Evolutionary conservation across 2,888 invertebrate species (phyloP).

Genomic region (Sinodicranocentrus sp.): DNA sequence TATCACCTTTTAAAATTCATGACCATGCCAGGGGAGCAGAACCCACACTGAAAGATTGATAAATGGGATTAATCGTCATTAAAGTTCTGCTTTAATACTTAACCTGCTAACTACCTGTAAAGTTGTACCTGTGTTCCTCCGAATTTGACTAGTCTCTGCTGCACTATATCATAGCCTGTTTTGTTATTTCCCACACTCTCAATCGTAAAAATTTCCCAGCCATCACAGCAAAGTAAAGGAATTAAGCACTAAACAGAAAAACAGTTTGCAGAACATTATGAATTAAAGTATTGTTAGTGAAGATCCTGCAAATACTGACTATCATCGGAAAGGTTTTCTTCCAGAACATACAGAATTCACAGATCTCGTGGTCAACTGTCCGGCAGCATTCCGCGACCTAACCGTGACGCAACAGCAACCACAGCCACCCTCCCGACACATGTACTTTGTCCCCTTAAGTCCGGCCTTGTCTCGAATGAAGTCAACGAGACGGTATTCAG

Average conservation of each 20-base stretch:
- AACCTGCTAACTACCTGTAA: too few species aligned
- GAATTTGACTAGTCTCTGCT: constrained; percentile 83
- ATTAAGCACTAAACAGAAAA: constrained; percentile 82
- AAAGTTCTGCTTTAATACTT: too few species aligned
- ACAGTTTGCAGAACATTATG: not conserved
- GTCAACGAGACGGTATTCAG: constrained; percentile 71
- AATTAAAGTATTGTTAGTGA: not conserved
- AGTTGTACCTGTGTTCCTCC: constrained; percentile 84
- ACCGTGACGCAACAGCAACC: constrained; percentile 81
- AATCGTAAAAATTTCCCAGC: constrained; percentile 85
- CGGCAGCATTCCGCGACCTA: constrained; percentile 73
- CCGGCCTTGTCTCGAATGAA: constrained; percentile 71
- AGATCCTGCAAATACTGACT: not conserved
- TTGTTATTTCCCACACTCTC: constrained; percentile 86
- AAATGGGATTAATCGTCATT: constrained; percentile 14
- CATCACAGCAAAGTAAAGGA: constrained; percentile 83
- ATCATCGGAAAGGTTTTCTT: too few species aligned
- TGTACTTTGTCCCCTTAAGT: constrained; percentile 71
- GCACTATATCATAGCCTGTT: constrained; percentile 85
- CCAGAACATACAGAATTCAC: constrained; percentile 83
- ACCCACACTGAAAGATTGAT: constrained; percentile 81
- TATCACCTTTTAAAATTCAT: constrained; percentile 81
- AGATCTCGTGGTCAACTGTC: constrained; percentile 81
- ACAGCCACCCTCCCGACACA: constrained; percentile 83
- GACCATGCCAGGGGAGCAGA: constrained; percentile 88